Evolutionary conservation across 2,113 vertebrate species (phyloP).

Genomic region (Heptranchias perlo): DNA sequence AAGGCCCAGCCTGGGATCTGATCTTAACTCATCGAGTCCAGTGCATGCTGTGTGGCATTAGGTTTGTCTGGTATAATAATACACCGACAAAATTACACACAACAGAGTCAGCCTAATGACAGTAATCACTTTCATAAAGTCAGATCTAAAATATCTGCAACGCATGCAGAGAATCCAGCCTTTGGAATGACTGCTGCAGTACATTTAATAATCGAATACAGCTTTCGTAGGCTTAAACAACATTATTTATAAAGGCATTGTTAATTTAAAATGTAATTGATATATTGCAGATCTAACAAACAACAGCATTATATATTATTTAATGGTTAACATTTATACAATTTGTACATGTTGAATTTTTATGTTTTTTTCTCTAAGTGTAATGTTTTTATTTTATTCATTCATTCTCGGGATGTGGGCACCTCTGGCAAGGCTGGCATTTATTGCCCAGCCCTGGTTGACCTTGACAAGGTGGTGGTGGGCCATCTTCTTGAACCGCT

Average conservation of each 20-base stretch:
- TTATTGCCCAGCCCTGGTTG: not conserved
- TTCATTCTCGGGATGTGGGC: not conserved
- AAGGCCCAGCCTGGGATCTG: not conserved
- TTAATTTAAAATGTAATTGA: slow-evolving; percentile 30
- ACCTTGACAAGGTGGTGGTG: not conserved
- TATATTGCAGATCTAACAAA: not conserved
- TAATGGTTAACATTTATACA: not conserved
- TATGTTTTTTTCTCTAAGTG: not conserved
- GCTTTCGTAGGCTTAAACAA: not conserved
- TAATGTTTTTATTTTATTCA: not conserved
- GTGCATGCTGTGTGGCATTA: not conserved
- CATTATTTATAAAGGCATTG: slow-evolving; percentile 7
- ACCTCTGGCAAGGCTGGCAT: not conserved
- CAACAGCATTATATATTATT: not conserved
- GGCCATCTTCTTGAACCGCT: not conserved
- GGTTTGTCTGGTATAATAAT: not conserved
- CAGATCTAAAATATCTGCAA: not conserved
- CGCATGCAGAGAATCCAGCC: not conserved
- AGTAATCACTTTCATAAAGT: not conserved
- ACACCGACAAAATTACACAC: not conserved
- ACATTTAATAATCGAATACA: not conserved
- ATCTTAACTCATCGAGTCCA: not conserved
- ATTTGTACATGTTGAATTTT: not conserved
- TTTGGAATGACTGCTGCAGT: not conserved
- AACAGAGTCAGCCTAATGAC: not conserved